Base-by-base conservation (phyloP, 2,113 vertebrate genomes). In the Phalacrocorax carbo region DNA sequence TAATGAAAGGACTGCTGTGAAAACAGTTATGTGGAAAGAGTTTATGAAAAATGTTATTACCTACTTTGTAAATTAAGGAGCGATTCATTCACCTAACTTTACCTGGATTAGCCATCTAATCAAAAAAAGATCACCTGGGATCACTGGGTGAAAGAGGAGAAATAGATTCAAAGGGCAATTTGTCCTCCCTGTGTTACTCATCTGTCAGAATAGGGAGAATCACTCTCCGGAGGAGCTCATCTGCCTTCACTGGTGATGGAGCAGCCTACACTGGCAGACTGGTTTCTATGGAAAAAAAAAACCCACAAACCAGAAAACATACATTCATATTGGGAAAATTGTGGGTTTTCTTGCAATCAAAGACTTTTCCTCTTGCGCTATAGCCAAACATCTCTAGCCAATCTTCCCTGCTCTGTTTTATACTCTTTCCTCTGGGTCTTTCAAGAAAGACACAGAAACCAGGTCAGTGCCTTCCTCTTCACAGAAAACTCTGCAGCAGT, bases 31-130 rank as follows among this genome's bases (percentile, higher is more conserved):
- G 65, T 49, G 64, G 48, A 76, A 90, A 69, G 38, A 94, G 88
- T 62, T 84, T 86, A 79, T 7, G 58, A 89, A 96, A 80, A 85
- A 62, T 61, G 36, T 17, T 40, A 5, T 82, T 94, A n/a, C 25
- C 40, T 94, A 30, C 30, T 90, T 96, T 77, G n/a, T 82, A 95
- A 88, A 95, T 80, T 87, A 76, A 57, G 25, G 32, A 76, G 10
- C 32, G 27, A 65, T 72, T 86, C 4, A 38, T 73, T 91, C 70
- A 82, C 62, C 54, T 90, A 62, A 70, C 46, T 7, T 75, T 87
- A 69, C 13, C 4, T 94, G 52, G 23, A 72, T 91, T 75, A 78
- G 17, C 32, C 22, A 38, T 77, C 26, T 66, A 65, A 73, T 80
- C 21, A 10, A 61, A 82, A 94, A 88, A 54, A 21, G 13, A 44